Evolutionary conservation across 2,888 invertebrate genomes (phyloP).

Genomic region (Lepeophtheirus nordmannii): DNA sequence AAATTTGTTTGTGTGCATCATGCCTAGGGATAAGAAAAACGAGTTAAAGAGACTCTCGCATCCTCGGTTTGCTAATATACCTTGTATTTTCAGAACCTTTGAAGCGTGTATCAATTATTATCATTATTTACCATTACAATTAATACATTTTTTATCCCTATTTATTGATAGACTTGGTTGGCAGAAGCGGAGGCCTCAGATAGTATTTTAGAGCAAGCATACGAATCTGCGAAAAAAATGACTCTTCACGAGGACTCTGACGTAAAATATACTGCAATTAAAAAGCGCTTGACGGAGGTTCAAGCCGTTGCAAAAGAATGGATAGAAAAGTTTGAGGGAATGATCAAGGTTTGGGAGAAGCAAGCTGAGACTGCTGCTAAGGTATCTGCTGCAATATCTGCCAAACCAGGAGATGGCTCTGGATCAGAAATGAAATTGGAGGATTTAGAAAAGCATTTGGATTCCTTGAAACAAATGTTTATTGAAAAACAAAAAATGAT

Average conservation of each 20-base stretch:
- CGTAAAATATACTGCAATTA: background rate
- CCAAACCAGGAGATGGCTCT: background rate
- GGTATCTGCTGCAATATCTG: conserved; percentile 17
- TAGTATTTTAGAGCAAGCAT: background rate
- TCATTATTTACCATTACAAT: no score
- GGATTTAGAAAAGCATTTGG: conserved; percentile 22
- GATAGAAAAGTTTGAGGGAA: conserved; percentile 8
- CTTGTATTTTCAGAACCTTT: no score
- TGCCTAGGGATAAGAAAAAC: no score
- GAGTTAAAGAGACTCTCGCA: no score
- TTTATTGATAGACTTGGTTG: conserved; percentile 13
- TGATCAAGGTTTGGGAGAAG: conserved; percentile 22
- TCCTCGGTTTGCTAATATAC: no score
- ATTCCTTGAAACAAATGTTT: conserved; percentile 22
- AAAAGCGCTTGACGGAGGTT: conserved; percentile 2
- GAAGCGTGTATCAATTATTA: no score
- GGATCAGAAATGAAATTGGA: conserved; percentile 22
- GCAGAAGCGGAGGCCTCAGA: background rate
- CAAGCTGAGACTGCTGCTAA: conserved; percentile 23
- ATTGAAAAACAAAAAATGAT: conserved; percentile 25
- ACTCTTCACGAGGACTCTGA: conserved; percentile 18
- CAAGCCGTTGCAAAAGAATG: conserved; percentile 12
- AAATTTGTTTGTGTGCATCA: no score
- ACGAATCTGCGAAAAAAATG: conserved; percentile 18
- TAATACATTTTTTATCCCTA: background rate